Conservation (phyloP, 2,888 invertebrate genomes). For the Drosophila cyrtoloma region DNA sequence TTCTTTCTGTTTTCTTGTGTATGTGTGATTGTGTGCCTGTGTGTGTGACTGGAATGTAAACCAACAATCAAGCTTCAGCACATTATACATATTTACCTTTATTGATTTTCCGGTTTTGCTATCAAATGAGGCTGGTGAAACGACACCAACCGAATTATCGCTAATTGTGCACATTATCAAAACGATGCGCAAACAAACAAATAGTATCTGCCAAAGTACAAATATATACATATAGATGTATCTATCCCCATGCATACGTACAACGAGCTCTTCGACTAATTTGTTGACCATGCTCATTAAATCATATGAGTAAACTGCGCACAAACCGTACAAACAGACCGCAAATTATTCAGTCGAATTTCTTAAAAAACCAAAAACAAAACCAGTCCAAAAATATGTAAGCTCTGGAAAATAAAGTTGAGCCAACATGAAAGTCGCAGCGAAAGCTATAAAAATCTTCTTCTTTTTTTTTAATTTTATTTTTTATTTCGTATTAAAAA, state of each 20-base stretch:
- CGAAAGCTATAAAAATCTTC: not conserved
- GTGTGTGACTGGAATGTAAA: constrained; percentile 47
- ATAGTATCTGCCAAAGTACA: not conserved
- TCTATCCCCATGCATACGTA: not conserved
- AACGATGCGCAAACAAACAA: constrained; percentile 26
- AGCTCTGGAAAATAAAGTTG: not conserved
- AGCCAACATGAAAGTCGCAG: not conserved
- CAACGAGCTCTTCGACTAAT: constrained; percentile 2
- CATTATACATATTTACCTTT: constrained; percentile 16
- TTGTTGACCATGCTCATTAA: constrained; percentile 52
- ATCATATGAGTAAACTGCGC: constrained; percentile 39
- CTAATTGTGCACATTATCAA: constrained; percentile 29
- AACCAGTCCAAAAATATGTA: not conserved
- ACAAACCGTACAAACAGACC: constrained; percentile 58
- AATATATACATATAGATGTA: not conserved
- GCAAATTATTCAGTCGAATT: constrained; percentile 61
- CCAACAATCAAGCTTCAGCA: constrained; percentile 66
- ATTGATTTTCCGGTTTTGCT: constrained; percentile 2
- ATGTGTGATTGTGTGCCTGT: constrained; percentile 4
- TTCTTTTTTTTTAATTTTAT: too few relatives aligned
- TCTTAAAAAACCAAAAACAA: not conserved
- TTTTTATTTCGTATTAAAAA: too few relatives aligned
- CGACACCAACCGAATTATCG: constrained; percentile 14
- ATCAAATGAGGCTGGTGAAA: constrained; percentile 6
- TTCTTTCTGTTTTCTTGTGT: constrained; percentile 20